Percentiles rank a stretch among this genome's conserved stretches.
Conservation (phyloP, 2,888 invertebrate species). For the Megastigmus dorsalis region DNA sequence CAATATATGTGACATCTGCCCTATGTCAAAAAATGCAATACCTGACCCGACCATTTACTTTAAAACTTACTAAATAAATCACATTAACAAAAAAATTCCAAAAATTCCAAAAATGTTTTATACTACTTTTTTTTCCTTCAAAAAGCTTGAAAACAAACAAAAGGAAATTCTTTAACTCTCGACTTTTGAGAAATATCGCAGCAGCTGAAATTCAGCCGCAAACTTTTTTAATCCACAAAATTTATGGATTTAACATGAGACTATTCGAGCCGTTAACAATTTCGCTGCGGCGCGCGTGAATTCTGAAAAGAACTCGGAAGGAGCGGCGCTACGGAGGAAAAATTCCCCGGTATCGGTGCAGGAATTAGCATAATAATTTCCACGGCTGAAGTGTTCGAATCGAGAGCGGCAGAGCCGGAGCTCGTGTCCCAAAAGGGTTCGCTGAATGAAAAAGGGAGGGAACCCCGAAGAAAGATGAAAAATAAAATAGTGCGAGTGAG, state of each 20-base stretch:
- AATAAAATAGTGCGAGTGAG: conserved; percentile 7
- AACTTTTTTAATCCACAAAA: conserved; percentile 44
- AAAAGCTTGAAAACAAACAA: no score
- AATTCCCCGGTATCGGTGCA: conserved; percentile 36
- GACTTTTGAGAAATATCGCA: neutral
- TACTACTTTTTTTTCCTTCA: no score
- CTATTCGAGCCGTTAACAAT: conserved; percentile 40
- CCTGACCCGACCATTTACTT: no score
- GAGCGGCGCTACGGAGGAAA: conserved; percentile 2
- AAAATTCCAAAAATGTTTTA: no score
- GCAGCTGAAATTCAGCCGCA: conserved; percentile 3
- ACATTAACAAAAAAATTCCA: no score
- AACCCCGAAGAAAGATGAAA: neutral
- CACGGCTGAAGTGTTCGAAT: conserved; percentile 16
- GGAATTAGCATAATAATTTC: conserved; percentile 49
- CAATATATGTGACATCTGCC: no score
- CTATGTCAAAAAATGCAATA: no score
- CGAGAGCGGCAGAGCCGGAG: neutral
- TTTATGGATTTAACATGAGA: conserved; percentile 40
- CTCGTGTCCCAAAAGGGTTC: conserved; percentile 28
- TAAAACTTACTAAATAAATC: no score
- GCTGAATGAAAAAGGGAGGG: neutral
- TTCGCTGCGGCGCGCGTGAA: conserved; percentile 19
- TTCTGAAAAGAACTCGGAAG: neutral
- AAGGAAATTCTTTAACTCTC: neutral